Evolutionary conservation across 2,113 vertebrate species (phyloP), one percentile per base, ranked within the genome.

Genomic region (Puffinus mauretanicus): DNA sequence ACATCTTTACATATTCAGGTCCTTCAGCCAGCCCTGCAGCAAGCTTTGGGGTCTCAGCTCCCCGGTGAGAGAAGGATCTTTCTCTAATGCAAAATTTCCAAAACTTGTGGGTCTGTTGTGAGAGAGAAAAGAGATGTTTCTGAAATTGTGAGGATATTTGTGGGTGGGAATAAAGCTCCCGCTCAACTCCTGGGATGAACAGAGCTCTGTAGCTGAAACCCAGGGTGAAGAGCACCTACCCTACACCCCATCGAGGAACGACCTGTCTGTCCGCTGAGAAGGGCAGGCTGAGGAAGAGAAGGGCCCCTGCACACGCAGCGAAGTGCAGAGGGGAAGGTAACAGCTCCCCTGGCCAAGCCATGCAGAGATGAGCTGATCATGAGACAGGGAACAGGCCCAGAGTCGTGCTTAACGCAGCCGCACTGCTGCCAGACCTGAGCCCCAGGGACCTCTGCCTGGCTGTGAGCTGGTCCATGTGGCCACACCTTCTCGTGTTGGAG

Each of bases 291-390:
- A 90, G 42, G 62, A 76, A 70, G 55, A 57, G 32, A 32, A 69
- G 24, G 27, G 29, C 7, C 29, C 15, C 36, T n/a, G 58, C 11
- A 36, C 15, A 52, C 2, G 2, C 36, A 72, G 16, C 2, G 0
- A 62, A 40, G 57, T 26, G 36, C 19, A 71, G 29, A 79, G 21
- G 4, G 11, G n/a, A 79, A 80, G 24, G 11, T 44, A 9, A 9
- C 10, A 13, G 32, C 26, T 64, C 13, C 11, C 13, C 32, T 44
- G 60, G 40, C 30, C 66, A 79, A 55, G 18, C 15, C 44, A 21
- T 16, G 27, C 22, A 42, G 54, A 54, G 25, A 46, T 66, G 52
- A 54, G 51, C 58, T 61, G 40, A 27, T 18, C n/a, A 34, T 11
- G 22, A 9, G 15, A 36, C 29, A 49, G 49, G 71, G 27, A 13